Base-by-base conservation (phyloP, 2,113 vertebrate species). In the Falcunculus frontatus region DNA sequence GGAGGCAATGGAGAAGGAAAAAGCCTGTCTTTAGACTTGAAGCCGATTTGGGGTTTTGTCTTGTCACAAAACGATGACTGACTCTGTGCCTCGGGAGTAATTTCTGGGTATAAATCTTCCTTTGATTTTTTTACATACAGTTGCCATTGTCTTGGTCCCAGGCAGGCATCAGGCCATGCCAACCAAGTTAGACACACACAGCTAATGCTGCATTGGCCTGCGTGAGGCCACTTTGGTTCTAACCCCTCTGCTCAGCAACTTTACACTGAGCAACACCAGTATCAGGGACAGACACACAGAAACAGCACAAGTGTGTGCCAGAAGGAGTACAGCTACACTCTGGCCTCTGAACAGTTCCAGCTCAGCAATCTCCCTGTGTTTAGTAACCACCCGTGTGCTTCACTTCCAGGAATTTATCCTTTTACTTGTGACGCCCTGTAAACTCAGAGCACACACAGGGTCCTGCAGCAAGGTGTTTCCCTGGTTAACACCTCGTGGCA, bases 401-500 rank as follows among this genome's bases (percentile, higher is more conserved):
- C 60, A 10, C 25, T 65, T 68, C 44, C 19, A 62, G 32, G 37
- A 73, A 52, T 37, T 29, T 10, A 56, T 47, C 33, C 18, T 80
- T 84, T 77, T 25, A 22, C 18, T 60, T 90, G 56, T 49, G 80
- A 68, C 6, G 2, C 50, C 9, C 47, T 50, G 33, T 27, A 37
- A 69, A 68, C 32, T 32, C 41, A 17, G 37, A 77, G 55, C 41
- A 44, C 0, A 0, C 8, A 19, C 7, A 11, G 35, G 20, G 16
- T 32, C 44, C 76, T 30, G 49, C 76, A 89, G 59, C 14, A 11
- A 68, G 49, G 33, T 1, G 0, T 39, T 64, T 33, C 35, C 16
- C 30, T 53, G 32, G 33, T 64, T 68, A 80, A 39, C 77, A 22
- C 7, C 3, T 18, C 0, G 0, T 37, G 59, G 0, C 5, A 80